Conservation (phyloP, 2,888 invertebrate genomes). For the Ceramica pisi region DNA sequence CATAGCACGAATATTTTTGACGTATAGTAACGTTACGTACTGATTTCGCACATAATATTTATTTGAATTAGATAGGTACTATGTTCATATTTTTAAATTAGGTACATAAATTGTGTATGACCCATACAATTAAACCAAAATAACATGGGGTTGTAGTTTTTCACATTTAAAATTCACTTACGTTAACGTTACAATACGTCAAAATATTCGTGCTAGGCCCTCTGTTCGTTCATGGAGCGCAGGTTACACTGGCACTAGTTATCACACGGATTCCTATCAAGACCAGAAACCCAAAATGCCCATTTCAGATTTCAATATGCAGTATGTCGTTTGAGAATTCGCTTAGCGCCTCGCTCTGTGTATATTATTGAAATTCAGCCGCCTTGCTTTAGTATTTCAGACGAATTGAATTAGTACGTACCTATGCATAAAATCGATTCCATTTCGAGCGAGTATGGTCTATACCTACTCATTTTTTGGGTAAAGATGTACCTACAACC, state of each 20-base stretch:
- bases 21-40: too few species aligned
- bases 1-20: too few species aligned
- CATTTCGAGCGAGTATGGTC: conserved; percentile 13
- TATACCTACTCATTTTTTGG: background rate
- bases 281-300: conserved; percentile 4
- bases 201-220: too few species aligned
- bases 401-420: conserved; percentile 9
- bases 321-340: conserved; percentile 14
- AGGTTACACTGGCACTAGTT: background rate
- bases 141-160: too few species aligned
- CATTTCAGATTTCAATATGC: conserved; percentile 27
- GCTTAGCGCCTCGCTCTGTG: background rate
- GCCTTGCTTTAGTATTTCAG: conserved; percentile 6
- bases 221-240: background rate
- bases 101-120: too few species aligned
- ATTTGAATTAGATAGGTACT: too few species aligned
- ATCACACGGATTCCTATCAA: conserved; percentile 14
- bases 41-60: too few species aligned
- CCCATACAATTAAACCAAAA: too few species aligned
- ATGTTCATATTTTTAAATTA: too few species aligned
- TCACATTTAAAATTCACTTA: too few species aligned
- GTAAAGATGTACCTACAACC: background rate
- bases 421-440: background rate
- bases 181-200: too few species aligned
- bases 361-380: conserved; percentile 32